Conservation (phyloP, 2,113 vertebrate genomes). For the Nothoprocta pentlandii region DNA sequence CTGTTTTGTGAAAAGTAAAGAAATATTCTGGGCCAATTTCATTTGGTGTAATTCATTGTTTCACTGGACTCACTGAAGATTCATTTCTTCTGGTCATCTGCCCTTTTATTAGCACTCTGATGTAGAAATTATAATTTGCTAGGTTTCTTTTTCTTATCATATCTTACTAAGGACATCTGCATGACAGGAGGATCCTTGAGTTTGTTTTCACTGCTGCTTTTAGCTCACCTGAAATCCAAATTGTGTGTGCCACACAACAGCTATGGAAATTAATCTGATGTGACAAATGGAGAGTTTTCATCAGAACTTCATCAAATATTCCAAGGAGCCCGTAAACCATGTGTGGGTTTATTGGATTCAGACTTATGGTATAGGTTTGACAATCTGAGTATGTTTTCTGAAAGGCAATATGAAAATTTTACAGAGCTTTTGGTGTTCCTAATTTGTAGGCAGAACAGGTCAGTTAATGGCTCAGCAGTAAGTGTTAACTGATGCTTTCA, state of each 20-base stretch:
- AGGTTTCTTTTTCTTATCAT: not conserved
- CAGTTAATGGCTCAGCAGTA: not conserved
- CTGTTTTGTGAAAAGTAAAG: not conserved
- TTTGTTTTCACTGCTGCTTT: slow-evolving; percentile 18
- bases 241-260: not conserved
- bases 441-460: not conserved
- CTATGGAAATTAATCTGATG: not conserved
- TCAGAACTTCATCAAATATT: not conserved
- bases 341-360: not conserved
- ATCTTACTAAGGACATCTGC: not conserved
- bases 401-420: not conserved
- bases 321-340: not conserved
- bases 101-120: not conserved
- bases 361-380: not conserved
- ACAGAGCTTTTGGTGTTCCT: not conserved
- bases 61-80: not conserved
- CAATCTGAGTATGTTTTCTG: not conserved
- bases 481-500: slow-evolving; percentile 10
- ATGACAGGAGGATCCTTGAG: not conserved
- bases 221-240: not conserved
- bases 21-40: not conserved
- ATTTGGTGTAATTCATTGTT: not conserved
- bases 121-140: not conserved
- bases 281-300: not conserved
- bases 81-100: not conserved